Evolutionary conservation across 2,888 invertebrate species (phyloP), one percentile per base, ranked within the genome.

Genomic region (Octonoba sinensis): DNA sequence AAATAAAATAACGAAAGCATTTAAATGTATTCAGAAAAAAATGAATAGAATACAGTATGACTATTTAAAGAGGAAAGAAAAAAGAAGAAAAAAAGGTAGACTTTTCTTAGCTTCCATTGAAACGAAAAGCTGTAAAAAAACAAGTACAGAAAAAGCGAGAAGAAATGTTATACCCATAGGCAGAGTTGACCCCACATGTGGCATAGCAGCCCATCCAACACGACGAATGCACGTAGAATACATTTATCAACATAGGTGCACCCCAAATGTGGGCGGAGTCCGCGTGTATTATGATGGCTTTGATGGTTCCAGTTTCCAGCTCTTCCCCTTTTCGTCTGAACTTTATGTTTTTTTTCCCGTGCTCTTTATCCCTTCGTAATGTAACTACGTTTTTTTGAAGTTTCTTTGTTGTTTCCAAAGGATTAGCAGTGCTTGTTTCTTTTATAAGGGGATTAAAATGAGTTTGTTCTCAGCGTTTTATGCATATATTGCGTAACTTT

Each of bases 211-310:
- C 74, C 74, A 66, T 71, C 36, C 70, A 36, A 36, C 36, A 36
- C 36, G n/a, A 69, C 57, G 60, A 46, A 59, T 70, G 64, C 70
- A 77, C 57, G 77, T 77, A 77, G 47, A 44, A 56, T 69, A 59
- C 79, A 79, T 79, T 72, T 67, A 79, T 79, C 79, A 69, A 69
- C 73, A 67, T 18, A 46, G 46, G 72, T 62, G 56, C 62, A 79
- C 60, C 67, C 72, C 69, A 20, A 54, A 49, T 18, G 56, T 64
- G 46, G 79, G 79, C 67, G 73, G 73, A 71, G 79, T 62, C 65
- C 51, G 72, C 59, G 60, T 24, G 66, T 72, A 73, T 73, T 79
- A 79, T 62, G 79, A 73, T 67, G 67, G 73, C 67, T 79, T 59
- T 36, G 54, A 66, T 72, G 67, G 46, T 62, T 66, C 54, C 22